Conservation (phyloP, 2,888 invertebrate genomes). For the Eudasyphora cyanicolor region DNA sequence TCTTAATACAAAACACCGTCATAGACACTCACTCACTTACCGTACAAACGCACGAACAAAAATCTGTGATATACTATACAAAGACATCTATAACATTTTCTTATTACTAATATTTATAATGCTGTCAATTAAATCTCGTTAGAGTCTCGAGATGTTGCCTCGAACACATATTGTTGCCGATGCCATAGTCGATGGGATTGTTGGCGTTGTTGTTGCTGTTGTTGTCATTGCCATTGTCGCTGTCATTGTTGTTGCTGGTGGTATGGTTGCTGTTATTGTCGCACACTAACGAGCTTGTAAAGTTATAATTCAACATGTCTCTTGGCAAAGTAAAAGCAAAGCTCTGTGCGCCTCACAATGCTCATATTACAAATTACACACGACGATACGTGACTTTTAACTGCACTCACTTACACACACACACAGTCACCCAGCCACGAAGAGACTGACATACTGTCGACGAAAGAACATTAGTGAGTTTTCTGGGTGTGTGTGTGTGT, state of each 20-base stretch:
- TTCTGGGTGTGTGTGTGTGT: slow-evolving; percentile 9
- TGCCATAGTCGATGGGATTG: not conserved
- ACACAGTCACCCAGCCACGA: slow-evolving; percentile 13
- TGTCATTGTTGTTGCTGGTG: not conserved
- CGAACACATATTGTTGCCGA: slow-evolving; percentile 43
- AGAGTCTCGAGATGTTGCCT: slow-evolving; percentile 63
- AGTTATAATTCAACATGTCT: slow-evolving; percentile 63
- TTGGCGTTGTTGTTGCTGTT: not conserved
- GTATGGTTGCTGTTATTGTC: slow-evolving; percentile 46
- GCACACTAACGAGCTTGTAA: slow-evolving; percentile 65
- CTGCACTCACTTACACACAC: slow-evolving; percentile 27
- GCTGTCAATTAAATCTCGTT: slow-evolving; percentile 79
- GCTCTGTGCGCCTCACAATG: slow-evolving; percentile 23
- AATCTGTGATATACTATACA: slow-evolving; percentile 43
- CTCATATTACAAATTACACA: slow-evolving; percentile 62
- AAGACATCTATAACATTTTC: slow-evolving; percentile 57
- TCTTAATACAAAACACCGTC: too few relatives aligned
- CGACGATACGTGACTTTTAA: slow-evolving; percentile 61
- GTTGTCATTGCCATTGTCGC: not conserved
- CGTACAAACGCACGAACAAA: not conserved
- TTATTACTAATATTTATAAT: slow-evolving; percentile 78
- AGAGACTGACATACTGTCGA: too few relatives aligned
- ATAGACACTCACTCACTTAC: too few relatives aligned
- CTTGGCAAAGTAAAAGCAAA: slow-evolving; percentile 49
- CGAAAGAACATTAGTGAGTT: too few relatives aligned